phyloP scores from a whole-genome alignment of 2,113 vertebrate species.

The Psittacus erithacus region DNA sequence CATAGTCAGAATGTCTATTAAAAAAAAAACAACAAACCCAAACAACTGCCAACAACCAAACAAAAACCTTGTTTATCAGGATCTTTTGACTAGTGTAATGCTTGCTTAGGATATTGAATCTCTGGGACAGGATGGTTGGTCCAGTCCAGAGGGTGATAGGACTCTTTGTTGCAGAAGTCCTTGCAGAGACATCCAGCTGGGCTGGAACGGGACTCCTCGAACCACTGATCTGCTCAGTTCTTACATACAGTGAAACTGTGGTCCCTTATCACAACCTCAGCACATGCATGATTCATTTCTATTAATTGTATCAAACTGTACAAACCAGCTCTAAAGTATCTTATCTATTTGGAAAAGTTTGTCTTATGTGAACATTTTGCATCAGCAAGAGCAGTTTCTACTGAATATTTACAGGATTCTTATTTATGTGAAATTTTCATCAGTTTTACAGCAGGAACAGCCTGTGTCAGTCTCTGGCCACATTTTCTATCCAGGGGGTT shows the following conservation, averaged over 20 bases:
- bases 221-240: neutral
- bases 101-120: neutral
- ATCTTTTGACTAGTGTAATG: neutral
- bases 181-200: neutral
- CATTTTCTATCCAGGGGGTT: neutral
- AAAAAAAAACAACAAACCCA: neutral
- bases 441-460: neutral
- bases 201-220: rapidly evolving
- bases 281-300: neutral
- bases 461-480: neutral
- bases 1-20: neutral
- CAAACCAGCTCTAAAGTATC: neutral
- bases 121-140: neutral
- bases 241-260: rapidly evolving
- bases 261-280: neutral
- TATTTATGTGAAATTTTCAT: neutral
- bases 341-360: neutral
- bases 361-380: neutral
- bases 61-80: neutral
- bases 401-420: neutral
- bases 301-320: neutral
- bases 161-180: neutral
- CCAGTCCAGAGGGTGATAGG: neutral
- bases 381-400: neutral
- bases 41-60: neutral